phyloP scores from a whole-genome alignment of 1,140 invertebrate genomes.

The Dicyema japonicum region DNA sequence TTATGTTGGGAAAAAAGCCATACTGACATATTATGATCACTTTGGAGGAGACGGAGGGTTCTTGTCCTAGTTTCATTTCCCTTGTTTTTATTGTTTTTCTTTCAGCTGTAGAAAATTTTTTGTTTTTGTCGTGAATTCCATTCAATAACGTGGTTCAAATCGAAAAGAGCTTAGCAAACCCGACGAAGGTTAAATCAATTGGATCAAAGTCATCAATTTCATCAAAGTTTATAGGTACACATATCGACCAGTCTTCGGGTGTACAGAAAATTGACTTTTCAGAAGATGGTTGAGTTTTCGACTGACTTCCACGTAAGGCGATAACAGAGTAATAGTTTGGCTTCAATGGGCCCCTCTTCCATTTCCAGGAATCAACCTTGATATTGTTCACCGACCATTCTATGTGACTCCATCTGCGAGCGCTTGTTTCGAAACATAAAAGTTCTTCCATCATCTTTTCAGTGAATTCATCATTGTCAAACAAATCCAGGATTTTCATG shows the following conservation, averaged over 20 bases:
- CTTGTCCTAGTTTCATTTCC: too few species aligned
- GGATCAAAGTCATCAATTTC: constrained; percentile 39
- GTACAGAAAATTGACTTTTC: constrained; percentile 84
- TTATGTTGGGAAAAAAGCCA: too few species aligned
- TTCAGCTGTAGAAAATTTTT: too few species aligned
- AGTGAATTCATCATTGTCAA: constrained; percentile 12
- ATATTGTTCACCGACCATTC: not conserved
- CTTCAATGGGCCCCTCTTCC: constrained; percentile 6
- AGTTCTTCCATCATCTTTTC: constrained; percentile 28
- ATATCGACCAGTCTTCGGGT: constrained; percentile 84
- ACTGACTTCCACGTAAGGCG: constrained; percentile 80
- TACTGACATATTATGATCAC: too few species aligned
- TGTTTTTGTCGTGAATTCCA: too few species aligned
- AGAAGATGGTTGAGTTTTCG: constrained; percentile 80
- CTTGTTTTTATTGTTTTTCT: too few species aligned
- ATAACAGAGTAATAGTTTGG: constrained; percentile 30
- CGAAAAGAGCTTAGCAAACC: too few species aligned
- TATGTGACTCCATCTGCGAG: too few species aligned
- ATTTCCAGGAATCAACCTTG: constrained; percentile 1
- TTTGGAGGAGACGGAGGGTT: too few species aligned
- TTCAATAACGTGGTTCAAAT: too few species aligned
- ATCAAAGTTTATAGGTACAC: constrained; percentile 43
- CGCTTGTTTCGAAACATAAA: too few species aligned
- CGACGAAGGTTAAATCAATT: constrained; percentile 36
- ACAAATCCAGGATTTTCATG: constrained; percentile 21